Evolutionary conservation across 2,888 invertebrate species (phyloP), one percentile per base, ranked within the genome.

Genomic region (Octonoba sinensis): DNA sequence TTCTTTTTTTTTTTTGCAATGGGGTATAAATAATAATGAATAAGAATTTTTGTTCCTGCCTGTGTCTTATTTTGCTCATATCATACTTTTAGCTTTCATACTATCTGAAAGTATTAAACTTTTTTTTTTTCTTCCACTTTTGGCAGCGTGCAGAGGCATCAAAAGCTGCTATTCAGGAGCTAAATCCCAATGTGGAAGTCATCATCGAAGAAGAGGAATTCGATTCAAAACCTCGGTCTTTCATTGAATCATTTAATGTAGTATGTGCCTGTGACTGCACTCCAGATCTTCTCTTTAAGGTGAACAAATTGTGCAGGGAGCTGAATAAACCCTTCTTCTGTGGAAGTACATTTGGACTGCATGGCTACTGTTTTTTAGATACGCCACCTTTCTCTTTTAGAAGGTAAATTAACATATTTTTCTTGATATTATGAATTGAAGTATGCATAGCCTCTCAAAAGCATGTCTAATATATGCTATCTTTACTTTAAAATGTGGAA

Each of bases 141-240:
- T 89, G 89, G 56, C 87, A 94, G 93, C 92, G 97, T 87, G 97
- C 97, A 0, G 93, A 94, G 88, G 93, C 93, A 57, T 95, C 96
- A 0, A 87, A 94, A 60, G 89, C 91, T 65, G 91, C 94, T 86
- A 94, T 96, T 0, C 93, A 93, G 87, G 93, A 93, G 72, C 91
- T 99, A 85, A 99, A 99, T 90, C 96, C 97, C 0, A 94, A 97
- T 93, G 99, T 99, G 0, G 92, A 93, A 85, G 92, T 99, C 57
- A 91, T 90, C 0, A 88, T 73, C n/a, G 67, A 78, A 12, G 16
- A 49, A 13, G 79, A 73, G 15, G 54, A 24, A 13, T 0, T 81
- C 12, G n/a, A 51, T 13, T 70, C 76, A 1, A 78, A 79, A 66
- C 20, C 47, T 15, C 16, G 65, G 3, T 22, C 65, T 4, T 84